Evolutionary conservation across 2,113 vertebrate species (phyloP).

Genomic region (Axis porcinus): DNA sequence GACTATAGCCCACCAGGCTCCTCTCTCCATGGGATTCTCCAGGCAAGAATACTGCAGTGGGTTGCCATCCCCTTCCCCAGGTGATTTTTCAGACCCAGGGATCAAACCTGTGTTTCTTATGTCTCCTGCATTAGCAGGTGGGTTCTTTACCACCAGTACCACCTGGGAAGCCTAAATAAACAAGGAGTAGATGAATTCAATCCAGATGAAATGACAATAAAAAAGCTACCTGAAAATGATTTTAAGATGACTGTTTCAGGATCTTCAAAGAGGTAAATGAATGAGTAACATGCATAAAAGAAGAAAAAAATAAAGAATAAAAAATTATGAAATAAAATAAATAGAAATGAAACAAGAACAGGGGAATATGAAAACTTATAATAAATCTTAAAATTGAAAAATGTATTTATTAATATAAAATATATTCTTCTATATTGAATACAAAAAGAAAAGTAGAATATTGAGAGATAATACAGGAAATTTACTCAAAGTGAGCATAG

Average conservation of each 20-base stretch:
- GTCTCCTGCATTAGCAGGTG: background rate
- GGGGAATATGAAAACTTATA: background rate
- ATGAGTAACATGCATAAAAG: background rate
- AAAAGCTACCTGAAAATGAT: background rate
- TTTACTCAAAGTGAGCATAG: background rate
- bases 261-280: background rate
- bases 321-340: background rate
- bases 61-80: background rate
- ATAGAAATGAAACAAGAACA: background rate
- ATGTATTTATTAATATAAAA: background rate
- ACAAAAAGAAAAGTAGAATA: background rate
- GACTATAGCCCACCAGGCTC: background rate
- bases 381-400: constrained; percentile 27
- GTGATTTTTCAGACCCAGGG: background rate
- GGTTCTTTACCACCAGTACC: background rate
- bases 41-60: background rate
- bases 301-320: background rate
- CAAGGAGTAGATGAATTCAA: background rate
- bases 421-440: background rate
- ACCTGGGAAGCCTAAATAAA: background rate
- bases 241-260: background rate
- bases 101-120: background rate
- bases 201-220: background rate
- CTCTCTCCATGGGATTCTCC: background rate
- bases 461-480: background rate